Base-by-base conservation (phyloP, 1,140 invertebrate genomes). In the Ptiloglossa arizonensis region DNA sequence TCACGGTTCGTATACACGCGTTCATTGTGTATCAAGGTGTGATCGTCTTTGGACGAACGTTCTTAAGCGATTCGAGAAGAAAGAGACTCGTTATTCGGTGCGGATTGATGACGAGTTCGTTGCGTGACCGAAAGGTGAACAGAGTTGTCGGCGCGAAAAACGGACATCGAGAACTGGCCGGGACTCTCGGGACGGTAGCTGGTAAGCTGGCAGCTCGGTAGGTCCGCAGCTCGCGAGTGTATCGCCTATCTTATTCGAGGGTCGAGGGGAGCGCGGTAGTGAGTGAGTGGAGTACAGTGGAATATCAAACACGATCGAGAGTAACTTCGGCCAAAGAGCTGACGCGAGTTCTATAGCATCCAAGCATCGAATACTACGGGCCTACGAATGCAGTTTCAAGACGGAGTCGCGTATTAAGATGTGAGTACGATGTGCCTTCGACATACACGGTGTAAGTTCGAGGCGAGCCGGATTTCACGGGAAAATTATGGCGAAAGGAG, bases 341-440 rank as follows among this genome's bases (percentile, higher is more conserved):
- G 71, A 70, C 69, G 68, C 24, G 64, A 64, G 38, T 69, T 69
- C 50, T 74, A 6, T 60, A 73, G 13, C 71, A 38, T 73, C 62
- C 29, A 50, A 81, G 22, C 78, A 76, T 83, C 50, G 60, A 66
- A 59, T 64, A 50, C 78, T 62, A 27, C 71, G 41, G 54, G 81
- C 76, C 56, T 60, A 71, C 82, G 86, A 86, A 88, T 88, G 86
- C 80, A 71, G 83, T 68, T 70, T 78, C 60, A 66, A 62, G 59
- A 71, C 19, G 62, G 66, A 60, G 54, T 50, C 62, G 80, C 63
- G 67, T 81, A 64, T 86, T 88, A 88, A 88, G 68, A 88, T 88
- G 87, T 88, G 56, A 88, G 87, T 86, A 81, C 41, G 46, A 29
- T 64, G 66, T 50, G 54, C 24, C 35, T 77, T 66, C 8, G 73